phyloP scores from a whole-genome alignment of 2,888 invertebrate genomes.

The Electrophaes corylata region DNA sequence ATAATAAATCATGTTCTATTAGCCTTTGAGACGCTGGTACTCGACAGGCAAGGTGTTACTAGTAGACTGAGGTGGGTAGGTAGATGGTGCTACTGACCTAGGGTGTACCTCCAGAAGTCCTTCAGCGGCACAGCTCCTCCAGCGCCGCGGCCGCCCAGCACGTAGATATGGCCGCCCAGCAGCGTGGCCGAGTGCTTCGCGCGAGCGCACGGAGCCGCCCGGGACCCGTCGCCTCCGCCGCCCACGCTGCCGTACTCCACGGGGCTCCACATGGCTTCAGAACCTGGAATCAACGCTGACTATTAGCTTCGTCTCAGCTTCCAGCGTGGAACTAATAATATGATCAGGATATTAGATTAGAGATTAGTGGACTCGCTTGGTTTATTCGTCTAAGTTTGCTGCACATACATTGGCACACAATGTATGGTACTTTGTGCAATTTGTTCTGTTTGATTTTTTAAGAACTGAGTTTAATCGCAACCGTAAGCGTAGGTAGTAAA shows the following conservation, averaged over 20 bases:
- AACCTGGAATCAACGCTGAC: conserved; percentile 48
- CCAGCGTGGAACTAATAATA: too few species aligned
- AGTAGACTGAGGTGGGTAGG: neutral
- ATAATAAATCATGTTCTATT: too few species aligned
- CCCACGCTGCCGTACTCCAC: conserved; percentile 59
- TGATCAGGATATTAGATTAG: too few species aligned
- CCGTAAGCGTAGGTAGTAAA: conserved; percentile 31
- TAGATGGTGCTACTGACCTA: conserved; percentile 64
- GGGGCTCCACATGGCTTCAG: conserved; percentile 67
- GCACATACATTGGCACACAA: too few species aligned
- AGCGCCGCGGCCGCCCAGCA: conserved; percentile 93
- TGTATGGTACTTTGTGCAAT: too few species aligned
- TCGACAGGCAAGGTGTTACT: too few species aligned
- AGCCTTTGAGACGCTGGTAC: too few species aligned
- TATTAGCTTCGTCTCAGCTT: too few species aligned
- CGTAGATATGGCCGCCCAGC: conserved; percentile 90
- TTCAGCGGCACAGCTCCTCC: conserved; percentile 91
- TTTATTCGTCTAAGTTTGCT: too few species aligned
- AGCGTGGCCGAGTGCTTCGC: conserved; percentile 93
- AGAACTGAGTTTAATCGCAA: conserved; percentile 28
- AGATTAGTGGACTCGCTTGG: too few species aligned
- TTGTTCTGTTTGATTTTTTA: neutral
- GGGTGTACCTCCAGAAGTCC: conserved; percentile 93
- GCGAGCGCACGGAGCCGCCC: conserved; percentile 84
- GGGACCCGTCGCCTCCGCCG: conserved; percentile 51